Evolutionary conservation across 2,113 vertebrate species (phyloP).

Genomic region (Cyrtonyx montezumae): DNA sequence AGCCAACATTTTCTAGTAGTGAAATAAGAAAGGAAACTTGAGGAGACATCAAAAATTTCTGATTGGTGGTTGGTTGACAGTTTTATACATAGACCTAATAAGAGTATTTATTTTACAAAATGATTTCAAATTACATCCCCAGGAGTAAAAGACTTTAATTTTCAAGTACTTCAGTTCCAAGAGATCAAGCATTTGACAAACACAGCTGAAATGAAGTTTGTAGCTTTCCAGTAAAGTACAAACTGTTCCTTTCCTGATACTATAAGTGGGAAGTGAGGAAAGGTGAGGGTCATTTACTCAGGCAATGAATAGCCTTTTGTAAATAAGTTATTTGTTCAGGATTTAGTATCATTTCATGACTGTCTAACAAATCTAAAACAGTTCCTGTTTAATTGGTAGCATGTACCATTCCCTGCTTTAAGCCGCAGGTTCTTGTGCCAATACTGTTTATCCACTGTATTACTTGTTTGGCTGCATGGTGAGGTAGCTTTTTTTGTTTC

Average conservation of each 20-base stretch:
- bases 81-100: not conserved
- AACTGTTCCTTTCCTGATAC: not conserved
- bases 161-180: not conserved
- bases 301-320: not conserved
- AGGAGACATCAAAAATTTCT: not conserved
- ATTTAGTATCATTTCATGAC: not conserved
- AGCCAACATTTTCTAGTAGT: not conserved
- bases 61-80: not conserved
- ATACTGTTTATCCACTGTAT: not conserved
- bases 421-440: not conserved
- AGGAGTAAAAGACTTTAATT: not conserved
- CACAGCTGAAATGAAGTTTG: not conserved
- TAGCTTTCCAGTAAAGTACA: not conserved
- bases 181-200: not conserved
- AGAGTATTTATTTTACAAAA: not conserved
- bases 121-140: not conserved
- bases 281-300: not conserved
- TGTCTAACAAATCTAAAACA: not conserved
- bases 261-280: not conserved
- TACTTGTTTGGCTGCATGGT: not conserved
- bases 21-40: not conserved
- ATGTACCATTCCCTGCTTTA: not conserved
- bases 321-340: not conserved
- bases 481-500: not conserved
- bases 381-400: not conserved